Percentiles rank a stretch among this genome's conserved stretches.
These are phyloP conservation scores for Branchipolynoe longqiensis DNA, from an alignment of 2,888 invertebrate species.

Conservation along the genomic window DNA sequence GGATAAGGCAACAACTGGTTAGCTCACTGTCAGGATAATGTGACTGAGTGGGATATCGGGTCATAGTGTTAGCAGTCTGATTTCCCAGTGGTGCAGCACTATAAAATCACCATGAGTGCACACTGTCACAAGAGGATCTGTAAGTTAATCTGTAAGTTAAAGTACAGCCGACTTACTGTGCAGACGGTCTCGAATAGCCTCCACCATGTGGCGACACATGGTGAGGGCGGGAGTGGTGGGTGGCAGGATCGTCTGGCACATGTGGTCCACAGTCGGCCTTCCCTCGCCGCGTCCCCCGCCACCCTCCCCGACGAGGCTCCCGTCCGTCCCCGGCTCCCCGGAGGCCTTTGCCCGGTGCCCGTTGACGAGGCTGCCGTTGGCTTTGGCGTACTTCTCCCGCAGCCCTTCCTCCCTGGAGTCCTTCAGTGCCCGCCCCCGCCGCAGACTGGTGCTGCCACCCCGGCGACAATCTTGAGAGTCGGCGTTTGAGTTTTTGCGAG, in stretches of 20 bases:
- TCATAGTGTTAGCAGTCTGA: too few relatives aligned
- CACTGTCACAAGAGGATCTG: too few relatives aligned
- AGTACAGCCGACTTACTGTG: conserved; percentile 45
- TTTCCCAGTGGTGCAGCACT: too few relatives aligned
- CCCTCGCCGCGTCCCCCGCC: background rate
- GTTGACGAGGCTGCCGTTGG: background rate
- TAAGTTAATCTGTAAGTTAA: too few relatives aligned
- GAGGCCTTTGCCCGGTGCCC: background rate
- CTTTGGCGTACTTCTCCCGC: background rate
- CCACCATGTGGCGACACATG: conserved; percentile 44
- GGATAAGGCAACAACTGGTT: too few relatives aligned
- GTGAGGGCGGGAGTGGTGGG: conserved; percentile 42
- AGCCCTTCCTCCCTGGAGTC: conserved; percentile 30
- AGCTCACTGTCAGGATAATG: too few relatives aligned
- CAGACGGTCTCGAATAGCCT: conserved; percentile 29
- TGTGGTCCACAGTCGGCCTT: background rate
- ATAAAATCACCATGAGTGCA: too few relatives aligned
- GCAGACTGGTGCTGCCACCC: background rate
- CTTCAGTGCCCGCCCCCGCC: conserved; percentile 22
- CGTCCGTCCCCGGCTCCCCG: background rate
- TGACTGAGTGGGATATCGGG: too few relatives aligned
- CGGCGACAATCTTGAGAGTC: background rate
- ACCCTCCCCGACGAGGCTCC: background rate
- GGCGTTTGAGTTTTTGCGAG: background rate
- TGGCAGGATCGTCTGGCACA: conserved; percentile 27